phyloP scores from a whole-genome alignment of 2,113 vertebrate species.

The Dicerorhinus sumatrensis region DNA sequence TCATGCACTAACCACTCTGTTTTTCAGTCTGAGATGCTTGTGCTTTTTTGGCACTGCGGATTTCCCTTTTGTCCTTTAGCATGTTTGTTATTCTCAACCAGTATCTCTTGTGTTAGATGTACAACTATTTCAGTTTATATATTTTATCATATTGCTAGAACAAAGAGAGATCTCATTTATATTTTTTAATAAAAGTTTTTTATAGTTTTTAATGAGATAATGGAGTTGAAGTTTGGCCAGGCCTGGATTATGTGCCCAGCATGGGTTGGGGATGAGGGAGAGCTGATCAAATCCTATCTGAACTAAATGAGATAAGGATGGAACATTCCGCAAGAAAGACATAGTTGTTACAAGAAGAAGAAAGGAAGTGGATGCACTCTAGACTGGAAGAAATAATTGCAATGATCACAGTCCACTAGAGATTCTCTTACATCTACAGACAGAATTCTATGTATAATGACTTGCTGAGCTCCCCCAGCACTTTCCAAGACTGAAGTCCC shows the following conservation, averaged over 20 bases:
- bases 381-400: not conserved
- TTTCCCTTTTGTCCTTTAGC: not conserved
- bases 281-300: accelerated
- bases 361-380: not conserved
- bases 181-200: no score
- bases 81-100: not conserved
- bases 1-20: not conserved
- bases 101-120: not conserved
- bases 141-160: not conserved
- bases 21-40: not conserved
- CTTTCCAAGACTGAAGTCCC: not conserved
- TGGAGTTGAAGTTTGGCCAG: not conserved
- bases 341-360: not conserved
- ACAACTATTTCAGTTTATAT: not conserved
- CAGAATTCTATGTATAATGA: not conserved
- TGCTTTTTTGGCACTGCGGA: not conserved
- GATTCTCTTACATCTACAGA: not conserved
- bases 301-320: not conserved
- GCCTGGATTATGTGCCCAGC: not conserved
- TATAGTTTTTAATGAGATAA: not conserved
- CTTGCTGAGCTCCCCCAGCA: not conserved
- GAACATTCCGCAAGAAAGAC: not conserved
- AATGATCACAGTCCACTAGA: not conserved
- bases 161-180: not conserved
- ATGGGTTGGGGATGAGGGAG: accelerated